Percentiles rank a stretch among this genome's conserved stretches.
Conservation (phyloP, 1,140 invertebrate genomes). For the Sycophaga agraensis region DNA sequence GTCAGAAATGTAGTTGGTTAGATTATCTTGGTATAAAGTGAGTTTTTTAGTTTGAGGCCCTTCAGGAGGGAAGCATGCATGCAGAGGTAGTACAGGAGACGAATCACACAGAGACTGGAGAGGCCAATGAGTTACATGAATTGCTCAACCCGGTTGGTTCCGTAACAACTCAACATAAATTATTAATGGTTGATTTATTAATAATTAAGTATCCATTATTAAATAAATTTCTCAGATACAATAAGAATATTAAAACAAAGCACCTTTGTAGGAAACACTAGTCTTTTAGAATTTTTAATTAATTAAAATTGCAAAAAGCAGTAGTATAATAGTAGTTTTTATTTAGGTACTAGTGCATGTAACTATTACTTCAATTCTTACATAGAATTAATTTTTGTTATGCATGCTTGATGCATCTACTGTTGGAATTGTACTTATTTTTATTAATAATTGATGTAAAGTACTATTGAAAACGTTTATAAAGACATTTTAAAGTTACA, state of each 20-base stretch:
- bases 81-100: constrained; percentile 48
- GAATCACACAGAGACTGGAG: constrained; percentile 46
- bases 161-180: constrained; percentile 39
- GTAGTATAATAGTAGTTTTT: no score
- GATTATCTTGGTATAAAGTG: constrained; percentile 32
- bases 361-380: no score
- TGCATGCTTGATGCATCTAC: constrained; percentile 18
- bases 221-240: background rate
- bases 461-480: background rate
- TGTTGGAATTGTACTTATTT: constrained; percentile 14
- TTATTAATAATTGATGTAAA: background rate
- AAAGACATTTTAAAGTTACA: background rate
- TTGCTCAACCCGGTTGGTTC: constrained; percentile 54
- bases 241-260: no score
- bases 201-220: constrained; percentile 15
- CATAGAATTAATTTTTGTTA: no score
- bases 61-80: constrained; percentile 54
- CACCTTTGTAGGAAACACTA: no score
- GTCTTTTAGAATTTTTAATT: no score
- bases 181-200: constrained; percentile 10
- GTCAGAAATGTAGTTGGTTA: background rate
- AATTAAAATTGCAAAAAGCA: no score
- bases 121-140: constrained; percentile 52
- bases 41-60: constrained; percentile 57
- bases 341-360: no score